Base-by-base conservation (phyloP, 2,113 vertebrate genomes). In the Carollia perspicillata region DNA sequence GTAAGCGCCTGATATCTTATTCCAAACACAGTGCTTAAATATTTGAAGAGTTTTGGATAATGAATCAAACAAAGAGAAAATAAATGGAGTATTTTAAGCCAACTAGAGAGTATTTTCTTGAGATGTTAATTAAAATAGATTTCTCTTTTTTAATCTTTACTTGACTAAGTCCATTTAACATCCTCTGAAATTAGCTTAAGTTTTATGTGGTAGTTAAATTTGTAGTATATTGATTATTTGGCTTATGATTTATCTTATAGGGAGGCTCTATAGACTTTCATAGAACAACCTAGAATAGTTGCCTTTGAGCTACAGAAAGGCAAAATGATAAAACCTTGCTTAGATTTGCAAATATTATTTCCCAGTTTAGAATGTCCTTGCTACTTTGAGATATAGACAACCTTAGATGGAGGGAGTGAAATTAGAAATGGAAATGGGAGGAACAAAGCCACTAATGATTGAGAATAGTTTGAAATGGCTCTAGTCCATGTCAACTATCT, bases 41-140 rank as follows among this genome's bases (percentile, higher is more conserved):
- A 95, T 97, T 94, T 95, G 69, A 95, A 92, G n/a, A 90, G n/a
- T 92, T 87, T 49, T 68, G 80, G 86, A 94, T 90, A 87, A 95
- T 95, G 78, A 95, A 90, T 96, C 74, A 86, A 95, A 51, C 55
- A 83, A 65, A 30, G n/a, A 93, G n/a, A 86, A 97, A 97, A 97
- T 20, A 97, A 75, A 91, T 85, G 53, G 42, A 47, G 23, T 84
- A 85, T 88, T 87, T 91, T 95, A 80, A 95, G 69, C 23, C 66
- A 92, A 53, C 28, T 93, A 86, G 91, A 84, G 18, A 74, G 65
- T 84, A 26, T 89, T 93, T 91, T 30, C 37, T 80, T 87, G 23
- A 83, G 37, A 71, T 80, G 65, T 44, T 80, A 89, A 91, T 89
- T 72, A 89, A 95, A 94, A 87, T 35, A 90, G 68, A 94, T 74